Evolutionary conservation across 2,797 vertebrate species (phyloP).

Genomic region (Tenualosa thibaudeaui): DNA sequence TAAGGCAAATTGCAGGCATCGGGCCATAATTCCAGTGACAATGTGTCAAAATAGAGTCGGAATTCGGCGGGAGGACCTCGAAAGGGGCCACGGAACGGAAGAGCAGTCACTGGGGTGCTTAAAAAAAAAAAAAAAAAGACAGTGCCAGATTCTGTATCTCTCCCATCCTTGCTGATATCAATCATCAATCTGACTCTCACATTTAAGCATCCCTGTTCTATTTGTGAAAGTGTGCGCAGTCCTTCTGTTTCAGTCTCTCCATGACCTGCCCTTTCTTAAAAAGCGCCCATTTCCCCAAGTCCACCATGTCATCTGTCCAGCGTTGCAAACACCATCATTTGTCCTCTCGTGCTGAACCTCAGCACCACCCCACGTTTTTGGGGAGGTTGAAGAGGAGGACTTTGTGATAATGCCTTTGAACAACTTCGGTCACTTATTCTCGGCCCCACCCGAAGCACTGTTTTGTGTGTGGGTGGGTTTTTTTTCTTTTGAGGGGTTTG

Average conservation of each 20-base stretch:
- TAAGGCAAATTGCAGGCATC: slow-evolving; percentile 62
- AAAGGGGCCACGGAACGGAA: not conserved
- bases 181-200: not conserved
- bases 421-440: slow-evolving; percentile 22
- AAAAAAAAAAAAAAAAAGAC: not conserved
- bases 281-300: not conserved
- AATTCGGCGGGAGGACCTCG: not conserved
- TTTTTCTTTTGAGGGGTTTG: not conserved
- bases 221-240: not conserved
- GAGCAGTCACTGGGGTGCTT: not conserved
- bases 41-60: slow-evolving; percentile 16
- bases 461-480: not conserved
- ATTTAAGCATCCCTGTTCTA: not conserved
- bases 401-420: slow-evolving; percentile 14
- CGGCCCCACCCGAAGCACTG: slow-evolving; percentile 11
- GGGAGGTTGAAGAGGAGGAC: not conserved
- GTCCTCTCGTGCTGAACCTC: not conserved
- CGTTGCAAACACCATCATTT: slow-evolving; percentile 12
- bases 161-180: not conserved
- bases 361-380: not conserved
- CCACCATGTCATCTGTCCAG: slow-evolving; percentile 7
- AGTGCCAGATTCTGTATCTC: not conserved
- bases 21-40: slow-evolving; percentile 61
- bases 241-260: not conserved
- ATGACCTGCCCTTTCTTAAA: not conserved